These are phyloP conservation scores for Heliothis virescens DNA, from an alignment of 1,140 invertebrate species.

Conservation along the genomic window DNA sequence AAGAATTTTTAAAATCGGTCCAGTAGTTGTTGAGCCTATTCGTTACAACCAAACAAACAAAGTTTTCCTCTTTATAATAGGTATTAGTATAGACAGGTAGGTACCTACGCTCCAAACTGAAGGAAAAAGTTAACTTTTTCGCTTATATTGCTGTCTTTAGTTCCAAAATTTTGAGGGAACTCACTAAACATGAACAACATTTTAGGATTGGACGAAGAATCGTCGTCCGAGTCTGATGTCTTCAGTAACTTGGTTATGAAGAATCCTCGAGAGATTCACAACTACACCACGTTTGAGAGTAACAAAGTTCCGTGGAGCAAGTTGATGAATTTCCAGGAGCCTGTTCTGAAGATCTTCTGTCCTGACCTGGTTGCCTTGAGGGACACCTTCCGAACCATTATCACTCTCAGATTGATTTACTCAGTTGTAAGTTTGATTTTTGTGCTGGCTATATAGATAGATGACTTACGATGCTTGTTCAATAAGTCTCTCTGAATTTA, in stretches of 20 bases:
- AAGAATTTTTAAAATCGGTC: no score
- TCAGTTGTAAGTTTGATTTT: conserved; percentile 74
- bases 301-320: conserved; percentile 82
- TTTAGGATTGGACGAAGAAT: conserved; percentile 49
- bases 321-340: conserved; percentile 84
- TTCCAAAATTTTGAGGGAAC: no score
- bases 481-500: no score
- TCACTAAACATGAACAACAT: not conserved
- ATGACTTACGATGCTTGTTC: no score
- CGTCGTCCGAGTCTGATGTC: conserved; percentile 68
- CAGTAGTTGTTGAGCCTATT: no score
- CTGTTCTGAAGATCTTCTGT: conserved; percentile 81
- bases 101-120: no score
- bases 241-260: conserved; percentile 65
- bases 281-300: conserved; percentile 82
- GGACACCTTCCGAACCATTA: conserved; percentile 82
- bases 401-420: conserved; percentile 83
- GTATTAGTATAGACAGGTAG: no score
- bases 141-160: no score
- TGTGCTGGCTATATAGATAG: not conserved
- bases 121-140: no score
- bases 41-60: no score
- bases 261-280: conserved; percentile 69
- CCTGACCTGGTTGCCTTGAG: conserved; percentile 82
- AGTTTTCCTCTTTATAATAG: no score